A percentile compares a stretch with the other conserved stretches of the same genome.
These are phyloP conservation scores for Protomyctophum bolini DNA, from an alignment of 2,113 vertebrate species.

Conservation along the genomic window DNA sequence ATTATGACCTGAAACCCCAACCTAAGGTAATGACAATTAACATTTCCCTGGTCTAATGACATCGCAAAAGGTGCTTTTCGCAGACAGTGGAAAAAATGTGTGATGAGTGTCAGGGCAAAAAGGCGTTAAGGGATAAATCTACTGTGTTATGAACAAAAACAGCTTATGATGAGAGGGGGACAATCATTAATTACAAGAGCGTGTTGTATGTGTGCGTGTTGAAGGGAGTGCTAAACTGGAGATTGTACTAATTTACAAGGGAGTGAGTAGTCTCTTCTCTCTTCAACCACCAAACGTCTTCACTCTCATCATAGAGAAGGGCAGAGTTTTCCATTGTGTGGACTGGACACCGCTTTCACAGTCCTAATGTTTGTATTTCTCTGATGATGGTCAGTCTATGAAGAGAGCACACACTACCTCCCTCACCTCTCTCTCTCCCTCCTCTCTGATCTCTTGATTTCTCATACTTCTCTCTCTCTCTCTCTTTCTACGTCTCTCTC, in stretches of 20 bases:
- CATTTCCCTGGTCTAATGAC: background rate
- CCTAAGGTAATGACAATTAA: background rate
- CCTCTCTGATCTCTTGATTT: background rate
- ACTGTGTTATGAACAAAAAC: slow-evolving; percentile 3
- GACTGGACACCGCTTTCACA: background rate
- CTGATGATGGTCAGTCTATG: background rate
- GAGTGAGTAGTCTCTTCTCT: slow-evolving; percentile 13
- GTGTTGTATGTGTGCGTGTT: background rate
- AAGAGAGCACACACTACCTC: slow-evolving; percentile 5
- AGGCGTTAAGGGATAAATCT: background rate
- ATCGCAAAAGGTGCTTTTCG: background rate
- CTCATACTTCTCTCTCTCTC: background rate
- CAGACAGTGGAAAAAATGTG: background rate
- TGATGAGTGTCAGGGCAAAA: background rate
- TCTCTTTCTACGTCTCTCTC: background rate
- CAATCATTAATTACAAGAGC: no score
- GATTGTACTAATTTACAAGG: slow-evolving; percentile 36
- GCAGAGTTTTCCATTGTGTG: background rate
- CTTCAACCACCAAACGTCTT: background rate
- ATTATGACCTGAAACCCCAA: no score
- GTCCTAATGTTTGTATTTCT: background rate
- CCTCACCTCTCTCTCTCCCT: background rate
- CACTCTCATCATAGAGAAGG: background rate
- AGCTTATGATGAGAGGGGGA: background rate
- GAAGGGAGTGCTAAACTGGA: background rate